Conservation (phyloP, 35 echinoderm and acorn worm species). For the Lytechinus pictus region DNA sequence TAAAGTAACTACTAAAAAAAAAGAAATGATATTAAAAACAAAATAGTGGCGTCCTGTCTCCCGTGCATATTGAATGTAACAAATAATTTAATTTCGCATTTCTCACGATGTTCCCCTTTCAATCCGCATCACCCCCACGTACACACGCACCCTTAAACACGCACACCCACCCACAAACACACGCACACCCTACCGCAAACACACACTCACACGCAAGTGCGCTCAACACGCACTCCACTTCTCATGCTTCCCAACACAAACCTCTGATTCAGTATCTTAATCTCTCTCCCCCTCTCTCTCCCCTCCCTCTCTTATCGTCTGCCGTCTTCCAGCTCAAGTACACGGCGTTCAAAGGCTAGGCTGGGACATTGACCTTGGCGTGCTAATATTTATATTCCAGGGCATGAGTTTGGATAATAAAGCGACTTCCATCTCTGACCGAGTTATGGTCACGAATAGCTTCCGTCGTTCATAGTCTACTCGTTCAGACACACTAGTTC, state of each 20-base stretch:
- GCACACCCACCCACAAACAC: too few species aligned
- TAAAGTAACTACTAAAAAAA: too few species aligned
- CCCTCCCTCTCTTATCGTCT: neutral
- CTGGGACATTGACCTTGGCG: conserved; percentile 28
- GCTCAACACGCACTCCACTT: too few species aligned
- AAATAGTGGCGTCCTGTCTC: too few species aligned
- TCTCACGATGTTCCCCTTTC: too few species aligned
- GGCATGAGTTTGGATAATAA: neutral
- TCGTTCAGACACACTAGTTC: neutral
- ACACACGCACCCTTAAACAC: too few species aligned
- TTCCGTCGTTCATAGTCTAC: conserved; percentile 2
- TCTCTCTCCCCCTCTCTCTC: conserved; percentile 15
- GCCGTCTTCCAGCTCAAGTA: neutral
- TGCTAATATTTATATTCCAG: conserved; percentile 34
- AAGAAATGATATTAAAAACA: too few species aligned
- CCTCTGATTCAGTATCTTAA: neutral
- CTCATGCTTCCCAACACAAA: neutral
- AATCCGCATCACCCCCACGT: too few species aligned
- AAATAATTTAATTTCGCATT: too few species aligned
- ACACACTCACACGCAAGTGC: too few species aligned
- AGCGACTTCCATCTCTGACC: conserved; percentile 38
- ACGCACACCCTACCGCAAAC: too few species aligned
- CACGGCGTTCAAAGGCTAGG: neutral
- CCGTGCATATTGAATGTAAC: too few species aligned
- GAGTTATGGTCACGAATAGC: conserved; percentile 31